A percentile compares a stretch with the other conserved stretches of the same genome.
Evolutionary conservation across 92 coral and sea anemone species (phyloP).

Genomic region (Parazoanthus atlanticus): DNA sequence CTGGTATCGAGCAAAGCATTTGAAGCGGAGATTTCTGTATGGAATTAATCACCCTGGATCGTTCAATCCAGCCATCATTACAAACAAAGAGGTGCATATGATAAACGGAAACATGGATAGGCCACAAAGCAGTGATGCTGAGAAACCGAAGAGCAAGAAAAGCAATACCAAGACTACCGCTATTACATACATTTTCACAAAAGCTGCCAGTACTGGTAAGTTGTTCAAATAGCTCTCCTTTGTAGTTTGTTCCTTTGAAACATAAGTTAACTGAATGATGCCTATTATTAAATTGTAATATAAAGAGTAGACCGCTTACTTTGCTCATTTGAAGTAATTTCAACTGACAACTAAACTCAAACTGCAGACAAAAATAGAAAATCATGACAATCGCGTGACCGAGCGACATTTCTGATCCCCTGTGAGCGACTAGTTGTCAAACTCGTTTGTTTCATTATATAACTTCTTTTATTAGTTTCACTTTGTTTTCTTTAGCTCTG

Average conservation of each 20-base stretch:
- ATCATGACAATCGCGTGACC: too few relatives aligned
- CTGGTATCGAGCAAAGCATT: background rate
- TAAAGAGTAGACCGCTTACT: background rate
- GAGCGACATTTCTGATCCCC: too few relatives aligned
- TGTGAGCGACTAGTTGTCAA: too few relatives aligned
- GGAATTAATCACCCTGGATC: constrained; percentile 35
- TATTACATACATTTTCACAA: constrained; percentile 33
- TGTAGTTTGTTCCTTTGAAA: background rate
- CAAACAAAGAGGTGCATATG: constrained; percentile 44
- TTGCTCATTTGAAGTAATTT: background rate
- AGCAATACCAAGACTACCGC: constrained; percentile 17
- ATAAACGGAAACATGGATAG: constrained; percentile 34
- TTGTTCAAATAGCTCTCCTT: background rate
- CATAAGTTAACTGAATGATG: background rate
- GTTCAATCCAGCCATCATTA: constrained; percentile 38
- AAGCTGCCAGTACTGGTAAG: background rate
- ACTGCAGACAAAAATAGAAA: too few relatives aligned
- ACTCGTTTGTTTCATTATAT: too few relatives aligned
- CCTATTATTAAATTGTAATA: background rate
- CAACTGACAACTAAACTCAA: too few relatives aligned
- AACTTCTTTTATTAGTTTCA: too few relatives aligned
- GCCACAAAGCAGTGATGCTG: background rate
- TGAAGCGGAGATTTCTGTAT: constrained; percentile 31
- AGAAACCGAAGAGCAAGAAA: constrained; percentile 27
- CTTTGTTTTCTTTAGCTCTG: too few relatives aligned